Evolutionary conservation across 2,888 invertebrate genomes (phyloP).

Genomic region (Eumerus sabulonum): DNA sequence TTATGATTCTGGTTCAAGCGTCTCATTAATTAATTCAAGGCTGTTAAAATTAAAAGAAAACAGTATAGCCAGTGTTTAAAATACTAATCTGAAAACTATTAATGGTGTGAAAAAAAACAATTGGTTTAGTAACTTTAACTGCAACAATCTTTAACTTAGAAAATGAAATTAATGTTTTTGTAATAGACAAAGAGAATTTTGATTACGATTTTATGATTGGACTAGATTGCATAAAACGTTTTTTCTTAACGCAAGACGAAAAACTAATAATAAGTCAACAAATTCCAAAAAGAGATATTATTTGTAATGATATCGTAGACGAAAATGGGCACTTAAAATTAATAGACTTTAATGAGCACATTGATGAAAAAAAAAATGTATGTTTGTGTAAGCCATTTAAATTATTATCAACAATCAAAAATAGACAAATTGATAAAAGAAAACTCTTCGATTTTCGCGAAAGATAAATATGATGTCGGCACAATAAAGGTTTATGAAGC

Average conservation of each 20-base stretch:
- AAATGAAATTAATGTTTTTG: conserved; percentile 48
- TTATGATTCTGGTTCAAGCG: conserved; percentile 35
- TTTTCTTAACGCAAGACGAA: conserved; percentile 49
- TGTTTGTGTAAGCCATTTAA: conserved; percentile 34
- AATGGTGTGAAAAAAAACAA: conserved; percentile 30
- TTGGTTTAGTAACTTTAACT: conserved; percentile 20
- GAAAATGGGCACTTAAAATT: neutral
- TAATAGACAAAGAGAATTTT: conserved; percentile 53
- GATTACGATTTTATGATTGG: conserved; percentile 61
- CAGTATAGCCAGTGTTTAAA: neutral
- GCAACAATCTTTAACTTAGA: conserved; percentile 56
- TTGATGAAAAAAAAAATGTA: conserved; percentile 36
- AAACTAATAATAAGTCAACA: conserved; percentile 43
- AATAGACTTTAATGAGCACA: conserved; percentile 60
- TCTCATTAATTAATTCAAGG: conserved; percentile 26
- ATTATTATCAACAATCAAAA: conserved; percentile 40
- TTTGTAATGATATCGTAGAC: conserved; percentile 20
- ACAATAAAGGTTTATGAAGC: conserved; percentile 70
- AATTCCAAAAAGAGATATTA: conserved; percentile 28
- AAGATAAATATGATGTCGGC: conserved; percentile 71
- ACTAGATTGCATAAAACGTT: conserved; percentile 53
- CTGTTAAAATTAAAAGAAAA: conserved; percentile 4
- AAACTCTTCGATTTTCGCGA: conserved; percentile 69
- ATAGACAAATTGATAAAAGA: conserved; percentile 67
- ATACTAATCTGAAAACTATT: conserved; percentile 19